Evolutionary conservation across 2,888 invertebrate genomes (phyloP).

Genomic region (Anthoptus insignis): DNA sequence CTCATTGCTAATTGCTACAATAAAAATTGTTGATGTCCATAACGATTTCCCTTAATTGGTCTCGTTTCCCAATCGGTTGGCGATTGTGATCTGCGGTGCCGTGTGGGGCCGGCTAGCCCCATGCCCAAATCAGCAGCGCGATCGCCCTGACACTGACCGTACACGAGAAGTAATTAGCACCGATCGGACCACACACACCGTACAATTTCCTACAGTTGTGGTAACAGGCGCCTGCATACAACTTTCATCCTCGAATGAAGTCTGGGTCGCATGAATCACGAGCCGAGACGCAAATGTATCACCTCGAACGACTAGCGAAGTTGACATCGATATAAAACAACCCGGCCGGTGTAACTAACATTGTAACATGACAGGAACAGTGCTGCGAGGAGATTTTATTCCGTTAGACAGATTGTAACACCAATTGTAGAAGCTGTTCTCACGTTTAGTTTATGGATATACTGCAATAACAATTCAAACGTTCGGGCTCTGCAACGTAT

Average conservation of each 20-base stretch:
- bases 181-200: constrained; percentile 54
- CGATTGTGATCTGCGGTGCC: constrained; percentile 65
- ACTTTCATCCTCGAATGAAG: constrained; percentile 67
- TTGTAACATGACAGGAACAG: constrained; percentile 74
- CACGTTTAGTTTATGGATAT: constrained; percentile 45
- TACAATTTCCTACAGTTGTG: constrained; percentile 38
- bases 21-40: constrained; percentile 64
- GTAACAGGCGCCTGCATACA: constrained; percentile 53
- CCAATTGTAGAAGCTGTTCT: constrained; percentile 46
- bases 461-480: constrained; percentile 16
- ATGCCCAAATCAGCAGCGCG: constrained; percentile 68
- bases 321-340: constrained; percentile 69
- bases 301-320: constrained; percentile 45
- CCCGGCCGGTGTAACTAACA: constrained; percentile 65
- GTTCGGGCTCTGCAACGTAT: constrained; percentile 46
- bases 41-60: constrained; percentile 79
- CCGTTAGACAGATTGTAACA: constrained; percentile 67
- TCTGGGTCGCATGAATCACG: constrained; percentile 71
- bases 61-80: constrained; percentile 70
- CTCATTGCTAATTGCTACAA: constrained; percentile 66
- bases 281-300: constrained; percentile 38
- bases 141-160: constrained; percentile 70
- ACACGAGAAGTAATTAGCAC: constrained; percentile 66
- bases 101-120: constrained; percentile 57
- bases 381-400: constrained; percentile 67